phyloP scores from a whole-genome alignment of 2,797 vertebrate genomes.

The Spizella passerina region DNA sequence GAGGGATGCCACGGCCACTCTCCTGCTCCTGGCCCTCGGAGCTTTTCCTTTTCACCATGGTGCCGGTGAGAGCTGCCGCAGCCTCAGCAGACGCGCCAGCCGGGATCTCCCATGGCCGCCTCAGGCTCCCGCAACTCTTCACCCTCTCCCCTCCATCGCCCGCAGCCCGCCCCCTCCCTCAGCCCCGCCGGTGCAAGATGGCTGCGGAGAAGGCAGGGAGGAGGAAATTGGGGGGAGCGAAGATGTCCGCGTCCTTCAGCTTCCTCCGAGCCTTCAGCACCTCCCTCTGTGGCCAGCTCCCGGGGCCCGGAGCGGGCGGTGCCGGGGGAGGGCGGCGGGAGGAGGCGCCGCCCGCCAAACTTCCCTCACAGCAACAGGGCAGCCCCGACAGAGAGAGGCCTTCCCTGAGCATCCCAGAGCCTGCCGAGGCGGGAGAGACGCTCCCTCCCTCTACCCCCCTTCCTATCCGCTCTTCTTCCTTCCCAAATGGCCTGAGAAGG shows the following conservation, averaged over 20 bases:
- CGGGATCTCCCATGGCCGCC: constrained; percentile 45
- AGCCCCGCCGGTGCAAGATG: constrained; percentile 80
- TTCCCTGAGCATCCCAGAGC: neutral
- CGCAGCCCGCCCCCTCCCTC: neutral
- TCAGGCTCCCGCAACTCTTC: neutral
- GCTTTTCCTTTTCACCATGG: constrained; percentile 98
- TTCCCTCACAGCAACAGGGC: neutral
- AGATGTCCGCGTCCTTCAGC: constrained; percentile 25
- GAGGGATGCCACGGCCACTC: constrained; percentile 91
- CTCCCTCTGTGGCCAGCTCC: constrained; percentile 79
- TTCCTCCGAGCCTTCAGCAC: constrained; percentile 75
- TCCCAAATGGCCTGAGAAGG: neutral
- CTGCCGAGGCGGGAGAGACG: accelerated
- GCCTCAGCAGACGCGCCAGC: neutral
- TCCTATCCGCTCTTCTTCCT: too few species aligned
- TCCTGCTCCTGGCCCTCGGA: constrained; percentile 93
- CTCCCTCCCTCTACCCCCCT: too few species aligned
- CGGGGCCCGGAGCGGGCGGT: neutral
- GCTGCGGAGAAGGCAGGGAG: constrained; percentile 80
- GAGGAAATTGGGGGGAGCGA: constrained; percentile 8
- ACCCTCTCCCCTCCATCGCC: neutral
- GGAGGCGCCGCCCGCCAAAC: neutral
- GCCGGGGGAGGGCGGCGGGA: neutral
- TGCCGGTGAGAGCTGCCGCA: constrained; percentile 21
- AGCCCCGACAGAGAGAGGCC: neutral